Percentiles rank a stretch among this genome's conserved stretches.
Evolutionary conservation across 1,140 invertebrate species (phyloP).

Genomic region (Berghia stephanieae): DNA sequence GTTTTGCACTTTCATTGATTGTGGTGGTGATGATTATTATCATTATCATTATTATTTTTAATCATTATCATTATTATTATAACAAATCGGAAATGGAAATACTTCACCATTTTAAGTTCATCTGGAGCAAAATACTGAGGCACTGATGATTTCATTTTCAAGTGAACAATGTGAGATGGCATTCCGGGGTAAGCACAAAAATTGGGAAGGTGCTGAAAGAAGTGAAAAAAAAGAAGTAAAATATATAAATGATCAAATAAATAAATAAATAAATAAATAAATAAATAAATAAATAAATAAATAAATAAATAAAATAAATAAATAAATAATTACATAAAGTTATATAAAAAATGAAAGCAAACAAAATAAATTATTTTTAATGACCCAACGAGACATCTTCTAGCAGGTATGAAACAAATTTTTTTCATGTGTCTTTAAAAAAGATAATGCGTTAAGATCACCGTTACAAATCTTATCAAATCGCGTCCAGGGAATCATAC

Average conservation of each 20-base stretch:
- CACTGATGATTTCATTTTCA: conserved; percentile 65
- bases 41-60: background rate
- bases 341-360: too few species aligned
- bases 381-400: too few species aligned
- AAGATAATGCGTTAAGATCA: too few species aligned
- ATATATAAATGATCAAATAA: background rate
- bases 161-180: conserved; percentile 72
- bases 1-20: background rate
- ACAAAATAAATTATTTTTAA: too few species aligned
- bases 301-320: too few species aligned
- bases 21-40: background rate
- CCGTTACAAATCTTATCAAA: too few species aligned
- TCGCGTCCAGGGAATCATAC: too few species aligned
- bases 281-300: too few species aligned
- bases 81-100: background rate
- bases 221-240: background rate
- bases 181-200: conserved; percentile 76
- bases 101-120: conserved; percentile 72
- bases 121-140: conserved; percentile 79
- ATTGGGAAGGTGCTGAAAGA: conserved; percentile 61
- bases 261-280: too few species aligned
- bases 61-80: background rate
- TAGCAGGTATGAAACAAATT: too few species aligned
- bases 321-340: too few species aligned
- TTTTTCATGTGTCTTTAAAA: too few species aligned